Evolutionary conservation across 2,113 vertebrate genomes (phyloP).

Genomic region (Egretta garzetta): DNA sequence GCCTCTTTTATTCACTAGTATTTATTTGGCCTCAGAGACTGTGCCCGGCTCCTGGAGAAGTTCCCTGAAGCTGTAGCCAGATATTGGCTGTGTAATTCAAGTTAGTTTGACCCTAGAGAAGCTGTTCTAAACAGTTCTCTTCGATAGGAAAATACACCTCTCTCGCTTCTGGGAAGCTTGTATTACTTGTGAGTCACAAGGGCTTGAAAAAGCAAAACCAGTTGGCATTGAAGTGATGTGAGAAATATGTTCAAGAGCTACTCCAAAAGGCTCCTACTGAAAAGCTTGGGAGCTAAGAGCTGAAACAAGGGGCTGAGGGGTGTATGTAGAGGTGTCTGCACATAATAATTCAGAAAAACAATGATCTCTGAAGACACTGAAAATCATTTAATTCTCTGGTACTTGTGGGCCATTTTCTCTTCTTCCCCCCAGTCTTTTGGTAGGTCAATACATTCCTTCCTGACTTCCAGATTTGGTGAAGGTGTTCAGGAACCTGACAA

Average conservation of each 20-base stretch:
- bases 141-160: constrained; percentile 40
- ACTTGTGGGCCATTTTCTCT: background rate
- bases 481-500: background rate
- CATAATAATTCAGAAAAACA: background rate
- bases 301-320: background rate
- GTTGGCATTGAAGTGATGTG: background rate
- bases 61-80: background rate
- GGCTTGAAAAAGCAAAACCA: constrained; percentile 14
- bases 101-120: constrained; percentile 57
- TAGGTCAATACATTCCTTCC: background rate
- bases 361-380: background rate
- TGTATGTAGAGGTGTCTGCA: background rate
- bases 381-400: background rate
- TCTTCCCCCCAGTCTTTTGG: background rate
- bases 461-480: background rate
- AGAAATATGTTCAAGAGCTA: background rate
- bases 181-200: constrained; percentile 22
- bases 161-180: constrained; percentile 12
- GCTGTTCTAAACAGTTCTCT: constrained; percentile 35
- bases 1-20: constrained; percentile 37
- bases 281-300: background rate
- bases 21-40: constrained; percentile 50
- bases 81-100: constrained; percentile 57
- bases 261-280: background rate
- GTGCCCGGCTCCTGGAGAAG: background rate